Conservation (phyloP, 2,113 vertebrate species). For the Hydropotes inermis region DNA sequence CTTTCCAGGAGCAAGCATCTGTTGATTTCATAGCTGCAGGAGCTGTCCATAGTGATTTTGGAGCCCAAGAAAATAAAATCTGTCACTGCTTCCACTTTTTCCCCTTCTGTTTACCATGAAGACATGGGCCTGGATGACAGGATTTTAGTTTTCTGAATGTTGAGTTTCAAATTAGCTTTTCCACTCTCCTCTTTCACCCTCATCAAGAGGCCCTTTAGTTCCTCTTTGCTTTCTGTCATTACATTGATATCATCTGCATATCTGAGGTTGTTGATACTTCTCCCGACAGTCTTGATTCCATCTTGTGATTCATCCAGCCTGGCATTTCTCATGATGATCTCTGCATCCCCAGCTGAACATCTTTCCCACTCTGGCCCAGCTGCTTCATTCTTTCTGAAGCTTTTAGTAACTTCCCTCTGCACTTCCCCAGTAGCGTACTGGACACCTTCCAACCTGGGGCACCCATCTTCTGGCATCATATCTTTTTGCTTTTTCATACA, state of each 20-base stretch:
- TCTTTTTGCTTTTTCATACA: not conserved
- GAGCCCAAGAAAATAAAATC: not conserved
- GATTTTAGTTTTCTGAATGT: not conserved
- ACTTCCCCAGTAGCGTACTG: rapidly evolving
- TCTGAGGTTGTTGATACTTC: not conserved
- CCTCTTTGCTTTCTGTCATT: not conserved
- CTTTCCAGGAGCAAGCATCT: not conserved
- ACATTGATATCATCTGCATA: not conserved
- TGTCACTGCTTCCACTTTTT: not conserved
- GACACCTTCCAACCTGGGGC: not conserved
- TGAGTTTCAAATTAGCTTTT: not conserved
- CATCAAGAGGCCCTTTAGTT: not conserved
- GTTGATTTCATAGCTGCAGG: not conserved
- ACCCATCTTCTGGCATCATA: not conserved
- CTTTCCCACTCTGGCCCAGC: not conserved
- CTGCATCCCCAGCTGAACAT: not conserved
- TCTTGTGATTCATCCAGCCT: not conserved
- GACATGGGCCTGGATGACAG: not conserved
- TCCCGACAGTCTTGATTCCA: not conserved
- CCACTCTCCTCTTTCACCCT: not conserved
- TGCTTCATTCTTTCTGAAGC: not conserved
- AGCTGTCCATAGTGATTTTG: not conserved
- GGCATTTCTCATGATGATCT: not conserved
- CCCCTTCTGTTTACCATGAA: not conserved
- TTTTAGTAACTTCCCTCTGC: not conserved